phyloP scores from a whole-genome alignment of 2,113 vertebrate species.

The Burhinus bistriatus region DNA sequence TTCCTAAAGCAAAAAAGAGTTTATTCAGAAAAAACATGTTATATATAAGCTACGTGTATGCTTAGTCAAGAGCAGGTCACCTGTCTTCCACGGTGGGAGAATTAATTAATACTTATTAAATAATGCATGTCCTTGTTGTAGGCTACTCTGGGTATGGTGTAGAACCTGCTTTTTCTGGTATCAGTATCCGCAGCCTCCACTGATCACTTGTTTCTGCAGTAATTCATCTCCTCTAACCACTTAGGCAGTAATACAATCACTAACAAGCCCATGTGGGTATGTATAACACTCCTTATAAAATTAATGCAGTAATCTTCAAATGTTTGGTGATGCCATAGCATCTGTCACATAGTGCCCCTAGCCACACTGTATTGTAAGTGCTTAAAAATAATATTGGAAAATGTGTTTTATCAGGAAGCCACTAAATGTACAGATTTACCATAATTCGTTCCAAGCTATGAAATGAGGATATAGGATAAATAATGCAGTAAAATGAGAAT shows the following conservation, averaged over 20 bases:
- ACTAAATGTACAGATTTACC: background rate
- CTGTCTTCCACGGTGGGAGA: background rate
- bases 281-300: background rate
- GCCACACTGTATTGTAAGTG: background rate
- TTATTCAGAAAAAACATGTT: background rate
- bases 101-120: background rate
- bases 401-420: background rate
- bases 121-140: background rate
- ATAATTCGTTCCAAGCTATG: background rate
- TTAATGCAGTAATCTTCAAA: background rate
- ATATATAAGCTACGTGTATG: rapidly evolving
- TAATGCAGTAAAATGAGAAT: background rate
- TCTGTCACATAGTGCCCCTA: background rate
- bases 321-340: background rate
- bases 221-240: background rate
- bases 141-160: background rate
- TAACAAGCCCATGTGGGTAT: background rate
- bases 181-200: background rate
- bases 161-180: background rate
- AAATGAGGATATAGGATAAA: background rate
- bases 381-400: constrained; percentile 21
- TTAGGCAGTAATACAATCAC: background rate
- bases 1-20: background rate
- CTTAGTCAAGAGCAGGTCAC: background rate
- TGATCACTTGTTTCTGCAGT: background rate